Conservation (phyloP, 2,797 vertebrate genomes). For the Oceanodroma leucorhoa region DNA sequence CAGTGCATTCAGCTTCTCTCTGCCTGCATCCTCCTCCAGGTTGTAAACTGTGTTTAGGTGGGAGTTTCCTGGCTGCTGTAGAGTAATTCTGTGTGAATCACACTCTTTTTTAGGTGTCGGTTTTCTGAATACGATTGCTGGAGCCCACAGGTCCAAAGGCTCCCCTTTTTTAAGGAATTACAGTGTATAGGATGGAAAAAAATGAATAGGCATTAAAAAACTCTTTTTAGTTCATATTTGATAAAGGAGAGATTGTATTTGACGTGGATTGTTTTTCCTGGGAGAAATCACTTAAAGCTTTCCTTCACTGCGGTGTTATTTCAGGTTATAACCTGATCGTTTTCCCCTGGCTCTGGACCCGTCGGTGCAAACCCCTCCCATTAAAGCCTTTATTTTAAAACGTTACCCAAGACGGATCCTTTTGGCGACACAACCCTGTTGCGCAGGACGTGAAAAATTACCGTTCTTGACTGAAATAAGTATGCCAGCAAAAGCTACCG, state of each 20-base stretch:
- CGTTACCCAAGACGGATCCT: fast-evolving
- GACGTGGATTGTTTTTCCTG: background rate
- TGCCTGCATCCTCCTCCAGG: background rate
- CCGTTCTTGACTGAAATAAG: fast-evolving
- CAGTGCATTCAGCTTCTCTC: background rate
- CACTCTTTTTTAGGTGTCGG: fast-evolving
- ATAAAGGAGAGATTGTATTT: background rate
- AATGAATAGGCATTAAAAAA: background rate
- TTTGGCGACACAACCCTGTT: background rate
- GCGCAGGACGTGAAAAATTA: background rate
- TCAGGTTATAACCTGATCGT: fast-evolving
- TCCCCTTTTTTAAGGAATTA: background rate
- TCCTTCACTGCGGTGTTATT: background rate
- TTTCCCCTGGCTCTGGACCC: background rate
- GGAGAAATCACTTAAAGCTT: background rate
- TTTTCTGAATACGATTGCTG: background rate
- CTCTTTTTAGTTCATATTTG: background rate
- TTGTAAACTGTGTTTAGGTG: background rate
- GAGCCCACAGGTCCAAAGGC: background rate
- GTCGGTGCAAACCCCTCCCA: fast-evolving
- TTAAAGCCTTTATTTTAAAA: background rate
- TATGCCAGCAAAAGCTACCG: fast-evolving
- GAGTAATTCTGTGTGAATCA: background rate
- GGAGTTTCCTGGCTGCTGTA: background rate
- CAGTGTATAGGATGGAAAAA: background rate